phyloP scores from a whole-genome alignment of 2,113 vertebrate genomes.

The Asarcornis scutulata region DNA sequence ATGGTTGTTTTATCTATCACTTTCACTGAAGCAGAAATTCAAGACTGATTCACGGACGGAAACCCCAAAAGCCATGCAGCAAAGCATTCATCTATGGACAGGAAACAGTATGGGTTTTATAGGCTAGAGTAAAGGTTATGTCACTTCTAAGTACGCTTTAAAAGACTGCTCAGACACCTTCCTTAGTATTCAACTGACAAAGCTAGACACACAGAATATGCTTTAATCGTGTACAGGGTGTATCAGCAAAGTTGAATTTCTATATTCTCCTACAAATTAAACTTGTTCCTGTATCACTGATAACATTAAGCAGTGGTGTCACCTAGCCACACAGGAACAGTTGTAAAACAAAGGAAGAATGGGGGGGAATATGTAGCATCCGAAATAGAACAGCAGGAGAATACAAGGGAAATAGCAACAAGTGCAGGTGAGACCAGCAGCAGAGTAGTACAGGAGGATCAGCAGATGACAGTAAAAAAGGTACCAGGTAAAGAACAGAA shows the following conservation, averaged over 20 bases:
- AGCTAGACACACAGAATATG: neutral
- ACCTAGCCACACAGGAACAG: neutral
- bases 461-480: neutral
- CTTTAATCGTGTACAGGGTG: neutral
- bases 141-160: slow-evolving; percentile 28
- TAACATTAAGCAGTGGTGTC: neutral
- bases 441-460: neutral
- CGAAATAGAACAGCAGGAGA: neutral
- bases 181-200: neutral
- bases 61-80: slow-evolving; percentile 66
- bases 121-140: slow-evolving; percentile 53
- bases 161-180: neutral
- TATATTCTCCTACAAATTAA: neutral
- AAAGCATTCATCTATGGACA: slow-evolving; percentile 56
- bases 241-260: neutral
- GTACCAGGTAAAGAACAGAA: neutral
- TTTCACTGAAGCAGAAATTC: slow-evolving; percentile 58
- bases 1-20: slow-evolving; percentile 50
- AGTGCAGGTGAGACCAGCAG: neutral
- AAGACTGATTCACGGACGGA: slow-evolving; percentile 71
- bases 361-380: neutral
- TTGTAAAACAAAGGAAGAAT: neutral
- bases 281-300: neutral
- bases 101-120: slow-evolving; percentile 57
- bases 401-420: neutral